phyloP scores from a whole-genome alignment of 2,113 vertebrate species.

The Equus quagga region DNA sequence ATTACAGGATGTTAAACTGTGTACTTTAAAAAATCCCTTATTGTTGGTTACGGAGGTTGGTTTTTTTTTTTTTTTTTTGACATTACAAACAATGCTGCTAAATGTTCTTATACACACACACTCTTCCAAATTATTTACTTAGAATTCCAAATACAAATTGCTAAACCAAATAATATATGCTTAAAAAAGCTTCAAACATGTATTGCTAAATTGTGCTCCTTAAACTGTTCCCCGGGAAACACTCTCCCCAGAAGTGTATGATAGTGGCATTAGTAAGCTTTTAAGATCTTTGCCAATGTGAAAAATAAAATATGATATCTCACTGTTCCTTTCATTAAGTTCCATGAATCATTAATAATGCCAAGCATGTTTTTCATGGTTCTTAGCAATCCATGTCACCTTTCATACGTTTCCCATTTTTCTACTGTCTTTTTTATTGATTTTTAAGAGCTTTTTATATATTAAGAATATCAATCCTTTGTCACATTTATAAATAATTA shows the following conservation, averaged over 20 bases:
- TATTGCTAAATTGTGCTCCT: background rate
- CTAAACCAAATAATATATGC: background rate
- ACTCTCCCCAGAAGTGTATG: background rate
- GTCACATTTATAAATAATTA: background rate
- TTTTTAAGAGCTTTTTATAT: background rate
- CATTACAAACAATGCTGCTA: background rate
- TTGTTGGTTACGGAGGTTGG: background rate
- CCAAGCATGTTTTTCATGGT: background rate
- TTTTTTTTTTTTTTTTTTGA: background rate
- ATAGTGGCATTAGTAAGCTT: background rate
- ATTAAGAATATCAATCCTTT: background rate
- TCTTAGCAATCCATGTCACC: background rate
- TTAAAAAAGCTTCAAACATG: background rate
- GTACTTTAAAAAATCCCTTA: background rate
- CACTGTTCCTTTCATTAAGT: background rate
- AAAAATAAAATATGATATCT: background rate
- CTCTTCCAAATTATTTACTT: background rate
- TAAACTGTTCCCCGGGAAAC: background rate
- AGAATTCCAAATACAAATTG: background rate
- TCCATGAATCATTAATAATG: background rate
- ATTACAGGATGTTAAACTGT: background rate
- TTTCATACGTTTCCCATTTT: background rate
- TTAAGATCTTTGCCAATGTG: background rate
- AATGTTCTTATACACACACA: background rate
- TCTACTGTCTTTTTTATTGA: conserved; percentile 23